Conservation (phyloP, 2,888 invertebrate genomes). For the Gnatocerus cornutus region DNA sequence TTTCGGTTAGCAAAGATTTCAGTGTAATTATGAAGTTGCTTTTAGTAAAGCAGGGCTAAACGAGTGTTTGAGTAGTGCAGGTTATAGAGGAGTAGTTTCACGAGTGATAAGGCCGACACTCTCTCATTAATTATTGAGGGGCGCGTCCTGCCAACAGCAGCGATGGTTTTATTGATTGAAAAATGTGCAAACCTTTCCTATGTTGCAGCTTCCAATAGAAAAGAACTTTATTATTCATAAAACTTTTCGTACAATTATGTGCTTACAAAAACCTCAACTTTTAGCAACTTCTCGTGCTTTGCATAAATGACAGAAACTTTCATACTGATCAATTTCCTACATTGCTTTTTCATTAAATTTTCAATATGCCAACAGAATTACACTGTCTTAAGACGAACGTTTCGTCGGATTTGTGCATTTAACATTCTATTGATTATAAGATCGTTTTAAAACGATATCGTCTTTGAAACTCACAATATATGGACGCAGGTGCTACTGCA, state of each 20-base stretch:
- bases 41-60: constrained; percentile 49
- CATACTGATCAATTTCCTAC: constrained; percentile 55
- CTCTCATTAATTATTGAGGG: constrained; percentile 56
- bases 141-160: constrained; percentile 55
- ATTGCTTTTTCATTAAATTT: constrained; percentile 14
- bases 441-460: constrained; percentile 45
- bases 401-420: constrained; percentile 21
- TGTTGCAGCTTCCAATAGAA: constrained; percentile 51
- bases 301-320: constrained; percentile 57
- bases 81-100: constrained; percentile 53
- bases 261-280: constrained; percentile 47
- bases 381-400: constrained; percentile 11
- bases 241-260: constrained; percentile 55
- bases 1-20: constrained; percentile 51
- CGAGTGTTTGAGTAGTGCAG: constrained; percentile 51
- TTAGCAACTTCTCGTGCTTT: constrained; percentile 44
- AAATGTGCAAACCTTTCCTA: constrained; percentile 54
- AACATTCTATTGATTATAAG: constrained; percentile 48
- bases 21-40: constrained; percentile 55
- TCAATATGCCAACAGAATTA: constrained; percentile 5
- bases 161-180: constrained; percentile 57
- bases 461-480: constrained; percentile 49
- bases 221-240: constrained; percentile 53
- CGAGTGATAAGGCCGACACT: constrained; percentile 54
- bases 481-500: constrained; percentile 58